Base-by-base conservation (phyloP, 2,797 vertebrate genomes). In the Tapirus indicus region DNA sequence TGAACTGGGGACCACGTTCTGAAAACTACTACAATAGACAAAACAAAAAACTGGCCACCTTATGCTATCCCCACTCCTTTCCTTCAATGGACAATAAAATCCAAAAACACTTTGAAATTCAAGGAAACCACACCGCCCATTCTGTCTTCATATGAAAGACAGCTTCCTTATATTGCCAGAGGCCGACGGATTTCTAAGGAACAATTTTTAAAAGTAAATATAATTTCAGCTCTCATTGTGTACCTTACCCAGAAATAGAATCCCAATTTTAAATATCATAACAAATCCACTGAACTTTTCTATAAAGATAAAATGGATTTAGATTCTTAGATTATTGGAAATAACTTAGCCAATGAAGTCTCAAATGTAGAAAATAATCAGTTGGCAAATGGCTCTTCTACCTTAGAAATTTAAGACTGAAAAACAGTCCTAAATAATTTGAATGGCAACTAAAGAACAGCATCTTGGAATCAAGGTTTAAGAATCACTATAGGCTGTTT, bases 211-310 rank as follows among this genome's bases (percentile, higher is more conserved):
- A 79, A 89, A 71, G 13, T 78, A 95, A 97, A 88, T 47, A 75
- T 32, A 89, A 94, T 68, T 96, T 96, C 52, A 96, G 84, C n/a
- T 56, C 1, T 95, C 62, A 75, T 4, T 93, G 9, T 85, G 80
- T 88, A 92, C 72, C 71, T 95, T 56, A 93, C 7, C 66, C 27
- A 93, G 18, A 94, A 94, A 94, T 71, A 87, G 78, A 96, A 86
- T 90, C 47, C 78, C 41, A 62, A 78, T 71, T 91, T 95, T 29
- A 94, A 96, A 74, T 72, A 77, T 68, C 47, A 71, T 56, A 97
- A 77, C 75, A 25, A 93, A 95, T 18, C 32, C 54, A 91, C 0
- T 74, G 23, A 79, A 68, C 25, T 32, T 93, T 88, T n/a, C 62
- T 84, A 90, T 75, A 35, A 97, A 88, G 68, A 83, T 80, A 60